Evolutionary conservation across 2,797 vertebrate genomes (phyloP).

Genomic region (Argentina silus): DNA sequence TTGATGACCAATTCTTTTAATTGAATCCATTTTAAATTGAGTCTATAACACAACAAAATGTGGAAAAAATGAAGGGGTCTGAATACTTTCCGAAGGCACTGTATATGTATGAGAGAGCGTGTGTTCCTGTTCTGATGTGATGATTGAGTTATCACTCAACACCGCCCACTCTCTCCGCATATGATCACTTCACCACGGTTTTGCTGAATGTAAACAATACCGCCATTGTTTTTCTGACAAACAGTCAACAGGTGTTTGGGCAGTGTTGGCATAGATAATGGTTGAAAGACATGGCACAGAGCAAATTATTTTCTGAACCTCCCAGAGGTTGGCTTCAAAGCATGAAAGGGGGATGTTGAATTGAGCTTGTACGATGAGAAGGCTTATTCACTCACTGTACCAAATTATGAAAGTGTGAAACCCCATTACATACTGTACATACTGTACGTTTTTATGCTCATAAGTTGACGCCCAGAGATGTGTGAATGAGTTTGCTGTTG

Average conservation of each 20-base stretch:
- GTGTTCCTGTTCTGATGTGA: slow-evolving; percentile 26
- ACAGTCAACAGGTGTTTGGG: slow-evolving; percentile 6
- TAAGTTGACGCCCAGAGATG: neutral
- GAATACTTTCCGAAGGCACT: no score
- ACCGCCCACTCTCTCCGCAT: slow-evolving; percentile 3
- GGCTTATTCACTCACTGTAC: neutral
- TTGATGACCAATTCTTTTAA: no score
- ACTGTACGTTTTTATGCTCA: neutral
- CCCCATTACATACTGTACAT: neutral
- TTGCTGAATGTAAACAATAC: neutral
- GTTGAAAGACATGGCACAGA: neutral
- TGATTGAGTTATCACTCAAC: slow-evolving; percentile 20
- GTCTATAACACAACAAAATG: no score
- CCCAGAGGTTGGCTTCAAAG: neutral
- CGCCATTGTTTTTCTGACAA: neutral
- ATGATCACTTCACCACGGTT: neutral
- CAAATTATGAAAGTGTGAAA: neutral
- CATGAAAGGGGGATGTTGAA: neutral
- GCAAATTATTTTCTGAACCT: neutral
- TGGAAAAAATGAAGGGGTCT: no score
- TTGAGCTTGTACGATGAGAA: no score
- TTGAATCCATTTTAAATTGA: no score
- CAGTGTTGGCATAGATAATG: neutral
- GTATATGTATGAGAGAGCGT: neutral
- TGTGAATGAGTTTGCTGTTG: neutral